These are phyloP conservation scores for Orchesella flavescens DNA, from an alignment of 2,888 invertebrate species.

Conservation along the genomic window DNA sequence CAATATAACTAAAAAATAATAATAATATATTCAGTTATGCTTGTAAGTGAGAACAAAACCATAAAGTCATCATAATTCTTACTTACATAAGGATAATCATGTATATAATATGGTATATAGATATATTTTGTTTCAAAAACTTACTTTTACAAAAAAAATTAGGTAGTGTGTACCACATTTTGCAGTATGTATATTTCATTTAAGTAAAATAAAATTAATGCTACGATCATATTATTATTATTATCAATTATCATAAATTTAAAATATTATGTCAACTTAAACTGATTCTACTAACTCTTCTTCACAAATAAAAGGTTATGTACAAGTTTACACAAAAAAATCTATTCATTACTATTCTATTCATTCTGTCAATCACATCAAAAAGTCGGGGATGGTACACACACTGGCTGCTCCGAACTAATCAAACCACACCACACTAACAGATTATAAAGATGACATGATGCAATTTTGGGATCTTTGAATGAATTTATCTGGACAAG, in stretches of 20 bases:
- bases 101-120: neutral
- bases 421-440: neutral
- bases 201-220: neutral
- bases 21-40: neutral
- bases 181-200: neutral
- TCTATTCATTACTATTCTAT: neutral
- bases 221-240: neutral
- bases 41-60: slow-evolving; percentile 11
- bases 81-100: neutral
- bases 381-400: slow-evolving; percentile 38
- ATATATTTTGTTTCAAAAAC: neutral
- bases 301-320: slow-evolving; percentile 26
- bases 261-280: neutral
- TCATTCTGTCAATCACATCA: slow-evolving; percentile 57
- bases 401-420: no score
- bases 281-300: no score
- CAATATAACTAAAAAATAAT: neutral
- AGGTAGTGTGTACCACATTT: slow-evolving; percentile 1
- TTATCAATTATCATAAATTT: neutral
- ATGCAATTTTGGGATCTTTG: slow-evolving; percentile 4
- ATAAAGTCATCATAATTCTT: neutral
- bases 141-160: slow-evolving; percentile 10
- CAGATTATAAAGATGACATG: slow-evolving; percentile 12
- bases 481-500: neutral
- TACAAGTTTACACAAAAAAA: slow-evolving; percentile 41